Evolutionary conservation across 2,888 invertebrate species (phyloP).

Genomic region (Hecatera dysodea): DNA sequence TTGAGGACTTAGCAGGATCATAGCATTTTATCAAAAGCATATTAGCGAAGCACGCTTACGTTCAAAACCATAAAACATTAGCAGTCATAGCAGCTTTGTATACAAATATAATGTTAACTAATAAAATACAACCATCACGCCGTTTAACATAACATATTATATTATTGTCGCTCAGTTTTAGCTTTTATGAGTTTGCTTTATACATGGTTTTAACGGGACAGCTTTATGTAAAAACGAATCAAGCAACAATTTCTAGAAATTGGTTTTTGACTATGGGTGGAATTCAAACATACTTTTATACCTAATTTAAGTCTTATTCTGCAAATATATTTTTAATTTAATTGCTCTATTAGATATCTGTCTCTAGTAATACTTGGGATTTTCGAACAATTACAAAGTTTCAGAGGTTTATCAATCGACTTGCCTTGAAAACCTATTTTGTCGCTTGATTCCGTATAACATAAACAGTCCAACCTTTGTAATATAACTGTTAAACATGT

Average conservation of each 20-base stretch:
- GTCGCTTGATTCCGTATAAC: slow-evolving; percentile 4
- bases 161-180: slow-evolving; percentile 23
- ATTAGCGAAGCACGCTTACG: slow-evolving; percentile 40
- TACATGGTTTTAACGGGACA: neutral
- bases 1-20: slow-evolving; percentile 11
- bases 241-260: neutral
- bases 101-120: slow-evolving; percentile 8
- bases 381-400: neutral
- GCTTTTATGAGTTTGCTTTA: slow-evolving; percentile 52
- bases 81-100: slow-evolving; percentile 40
- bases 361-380: neutral
- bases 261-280: neutral
- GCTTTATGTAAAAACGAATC: slow-evolving; percentile 7
- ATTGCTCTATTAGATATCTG: too few species aligned
- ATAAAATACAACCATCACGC: slow-evolving; percentile 6
- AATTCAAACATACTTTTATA: neutral
- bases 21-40: slow-evolving; percentile 21
- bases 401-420: neutral
- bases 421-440: neutral
- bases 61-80: slow-evolving; percentile 27
- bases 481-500: slow-evolving; percentile 11
- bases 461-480: neutral
- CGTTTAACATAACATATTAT: slow-evolving; percentile 10
- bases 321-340: neutral
- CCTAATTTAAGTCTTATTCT: neutral